Evolutionary conservation across 2,888 invertebrate species (phyloP).

Genomic region (Leptogaster cylindrica): DNA sequence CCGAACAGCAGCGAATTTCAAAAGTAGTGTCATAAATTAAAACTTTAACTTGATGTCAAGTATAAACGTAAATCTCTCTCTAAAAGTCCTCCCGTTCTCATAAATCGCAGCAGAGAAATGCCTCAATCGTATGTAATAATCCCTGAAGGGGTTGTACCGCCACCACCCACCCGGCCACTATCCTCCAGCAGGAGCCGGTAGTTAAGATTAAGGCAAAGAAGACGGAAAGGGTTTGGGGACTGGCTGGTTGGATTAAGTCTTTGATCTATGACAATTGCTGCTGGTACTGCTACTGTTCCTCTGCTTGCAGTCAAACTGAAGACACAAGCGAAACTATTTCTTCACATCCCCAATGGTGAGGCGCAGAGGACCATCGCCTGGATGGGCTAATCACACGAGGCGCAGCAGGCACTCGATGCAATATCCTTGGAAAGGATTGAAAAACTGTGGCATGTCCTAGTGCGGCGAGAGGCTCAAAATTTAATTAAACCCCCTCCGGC

Average conservation of each 20-base stretch:
- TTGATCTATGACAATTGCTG: constrained; percentile 41
- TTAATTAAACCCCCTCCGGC: constrained; percentile 34
- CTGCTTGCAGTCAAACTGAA: background rate
- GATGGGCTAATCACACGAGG: constrained; percentile 4
- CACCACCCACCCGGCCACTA: background rate
- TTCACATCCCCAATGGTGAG: background rate
- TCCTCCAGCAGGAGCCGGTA: background rate
- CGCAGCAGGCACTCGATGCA: constrained; percentile 9
- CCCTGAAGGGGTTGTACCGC: constrained; percentile 40
- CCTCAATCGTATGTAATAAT: constrained; percentile 43
- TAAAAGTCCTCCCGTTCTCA: constrained; percentile 35
- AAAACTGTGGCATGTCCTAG: constrained; percentile 4
- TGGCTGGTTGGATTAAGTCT: constrained; percentile 38
- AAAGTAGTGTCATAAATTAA: constrained; percentile 62
- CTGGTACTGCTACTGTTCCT: constrained; percentile 1
- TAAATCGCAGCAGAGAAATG: constrained; percentile 41
- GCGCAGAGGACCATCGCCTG: background rate
- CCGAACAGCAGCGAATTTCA: constrained; percentile 43
- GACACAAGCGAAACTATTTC: constrained; percentile 9
- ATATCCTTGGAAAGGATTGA: constrained; percentile 22
- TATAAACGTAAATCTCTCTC: constrained; percentile 61
- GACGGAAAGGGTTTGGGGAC: background rate
- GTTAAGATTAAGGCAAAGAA: constrained; percentile 10
- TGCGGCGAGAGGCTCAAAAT: constrained; percentile 19
- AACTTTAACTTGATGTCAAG: constrained; percentile 63